Evolutionary conservation across 1,140 invertebrate genomes (phyloP).

Genomic region (Phymorhynchus buccinoides): DNA sequence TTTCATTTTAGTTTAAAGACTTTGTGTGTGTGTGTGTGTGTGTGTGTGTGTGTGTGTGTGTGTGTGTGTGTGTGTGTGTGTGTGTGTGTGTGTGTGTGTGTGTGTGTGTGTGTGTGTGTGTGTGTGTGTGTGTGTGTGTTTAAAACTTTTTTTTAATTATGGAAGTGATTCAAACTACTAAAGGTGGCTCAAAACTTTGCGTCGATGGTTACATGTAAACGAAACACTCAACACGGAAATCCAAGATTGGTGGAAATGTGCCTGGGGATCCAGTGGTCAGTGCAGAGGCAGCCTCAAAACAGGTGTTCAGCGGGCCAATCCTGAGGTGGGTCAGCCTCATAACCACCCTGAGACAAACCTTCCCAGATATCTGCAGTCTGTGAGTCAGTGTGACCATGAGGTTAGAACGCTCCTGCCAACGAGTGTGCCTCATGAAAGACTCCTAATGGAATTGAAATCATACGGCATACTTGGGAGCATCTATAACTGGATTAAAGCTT

Average conservation of each 20-base stretch:
- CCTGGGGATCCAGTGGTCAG: neutral
- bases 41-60: too few relatives aligned
- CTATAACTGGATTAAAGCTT: too few relatives aligned
- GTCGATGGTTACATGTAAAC: neutral
- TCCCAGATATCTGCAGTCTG: neutral
- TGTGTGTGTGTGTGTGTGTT: too few relatives aligned
- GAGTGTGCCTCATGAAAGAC: neutral
- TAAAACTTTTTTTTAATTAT: neutral
- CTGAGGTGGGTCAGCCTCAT: neutral
- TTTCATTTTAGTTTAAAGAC: too few relatives aligned
- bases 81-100: too few relatives aligned
- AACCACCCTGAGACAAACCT: neutral
- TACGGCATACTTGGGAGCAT: too few relatives aligned
- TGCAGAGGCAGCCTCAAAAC: slow-evolving; percentile 11
- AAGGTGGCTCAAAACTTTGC: neutral
- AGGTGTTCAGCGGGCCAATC: neutral
- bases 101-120: too few relatives aligned
- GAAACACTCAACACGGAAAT: neutral
- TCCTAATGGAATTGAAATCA: too few relatives aligned
- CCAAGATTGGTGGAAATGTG: slow-evolving; percentile 20
- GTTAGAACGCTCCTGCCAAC: neutral
- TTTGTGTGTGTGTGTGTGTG: too few relatives aligned
- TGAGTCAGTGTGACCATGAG: neutral
- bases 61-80: too few relatives aligned
- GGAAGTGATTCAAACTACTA: neutral